Percentiles rank a stretch among this genome's conserved stretches.
phyloP scores from a whole-genome alignment of 92 coral and sea anemone species.

The Galaxea fascicularis region DNA sequence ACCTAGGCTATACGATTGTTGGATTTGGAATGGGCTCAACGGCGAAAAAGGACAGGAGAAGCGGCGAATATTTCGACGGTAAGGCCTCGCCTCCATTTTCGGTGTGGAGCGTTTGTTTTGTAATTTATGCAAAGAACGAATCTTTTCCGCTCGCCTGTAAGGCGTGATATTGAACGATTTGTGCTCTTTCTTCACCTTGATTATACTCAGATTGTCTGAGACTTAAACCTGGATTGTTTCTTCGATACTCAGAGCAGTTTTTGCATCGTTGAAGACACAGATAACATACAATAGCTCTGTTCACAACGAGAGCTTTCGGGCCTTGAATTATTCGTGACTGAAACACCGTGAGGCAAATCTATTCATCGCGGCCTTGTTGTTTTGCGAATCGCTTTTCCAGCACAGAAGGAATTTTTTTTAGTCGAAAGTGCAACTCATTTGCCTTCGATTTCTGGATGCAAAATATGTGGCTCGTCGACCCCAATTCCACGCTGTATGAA shows the following conservation, averaged over 20 bases:
- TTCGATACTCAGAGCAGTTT: slow-evolving; percentile 2
- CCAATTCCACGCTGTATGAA: slow-evolving; percentile 30
- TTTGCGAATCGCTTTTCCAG: neutral
- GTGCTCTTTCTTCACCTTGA: neutral
- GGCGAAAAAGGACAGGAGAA: slow-evolving; percentile 80
- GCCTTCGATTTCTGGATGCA: slow-evolving; percentile 1
- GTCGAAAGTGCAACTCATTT: neutral
- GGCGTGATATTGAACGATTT: slow-evolving; percentile 33
- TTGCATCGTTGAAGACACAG: neutral
- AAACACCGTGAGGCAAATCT: neutral
- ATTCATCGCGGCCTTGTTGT: slow-evolving; percentile 3
- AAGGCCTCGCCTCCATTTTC: slow-evolving; percentile 84
- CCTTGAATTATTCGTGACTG: slow-evolving; percentile 19
- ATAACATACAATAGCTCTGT: slow-evolving; percentile 28
- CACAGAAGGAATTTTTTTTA: neutral
- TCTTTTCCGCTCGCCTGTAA: slow-evolving; percentile 8
- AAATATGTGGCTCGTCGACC: neutral
- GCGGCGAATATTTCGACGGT: slow-evolving; percentile 80
- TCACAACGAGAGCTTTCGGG: slow-evolving; percentile 26
- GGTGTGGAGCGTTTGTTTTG: slow-evolving; percentile 71
- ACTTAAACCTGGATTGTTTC: neutral
- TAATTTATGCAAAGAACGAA: slow-evolving; percentile 83
- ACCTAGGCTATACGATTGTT: slow-evolving; percentile 50
- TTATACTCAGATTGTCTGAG: neutral
- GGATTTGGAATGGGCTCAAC: slow-evolving; percentile 86